These are phyloP conservation scores for Dicerorhinus sumatrensis DNA, from an alignment of 2,113 vertebrate species.

Conservation along the genomic window DNA sequence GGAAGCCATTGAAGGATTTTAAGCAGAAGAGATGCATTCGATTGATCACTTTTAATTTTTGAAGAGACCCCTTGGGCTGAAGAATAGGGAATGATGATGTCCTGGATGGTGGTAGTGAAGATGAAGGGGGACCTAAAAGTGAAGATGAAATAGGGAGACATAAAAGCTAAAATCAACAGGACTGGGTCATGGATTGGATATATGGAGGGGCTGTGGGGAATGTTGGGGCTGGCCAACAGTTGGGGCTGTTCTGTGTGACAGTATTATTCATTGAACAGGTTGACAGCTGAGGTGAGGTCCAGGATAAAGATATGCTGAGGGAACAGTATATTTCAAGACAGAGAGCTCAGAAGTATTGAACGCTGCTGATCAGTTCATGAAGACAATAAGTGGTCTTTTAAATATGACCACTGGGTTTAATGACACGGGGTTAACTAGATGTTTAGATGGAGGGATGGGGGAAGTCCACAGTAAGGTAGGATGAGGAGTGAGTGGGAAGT, in stretches of 20 bases:
- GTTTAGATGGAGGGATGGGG: background rate
- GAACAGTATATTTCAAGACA: background rate
- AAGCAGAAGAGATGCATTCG: background rate
- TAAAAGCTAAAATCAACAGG: background rate
- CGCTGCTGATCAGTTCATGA: background rate
- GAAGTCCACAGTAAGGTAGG: background rate
- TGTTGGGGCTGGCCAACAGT: background rate
- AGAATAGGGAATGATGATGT: background rate
- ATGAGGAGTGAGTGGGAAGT: background rate
- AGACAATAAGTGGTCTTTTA: background rate
- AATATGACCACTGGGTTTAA: background rate
- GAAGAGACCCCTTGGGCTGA: background rate
- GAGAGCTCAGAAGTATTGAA: background rate
- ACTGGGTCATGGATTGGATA: background rate
- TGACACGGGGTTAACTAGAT: background rate
- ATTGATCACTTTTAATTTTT: background rate
- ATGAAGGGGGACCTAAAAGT: too few relatives aligned
- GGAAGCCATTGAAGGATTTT: background rate
- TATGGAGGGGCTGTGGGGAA: background rate
- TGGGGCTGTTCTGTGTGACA: background rate
- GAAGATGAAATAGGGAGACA: background rate
- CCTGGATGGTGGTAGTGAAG: background rate
- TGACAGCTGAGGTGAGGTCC: background rate
- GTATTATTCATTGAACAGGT: background rate
- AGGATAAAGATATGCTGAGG: background rate